Evolutionary conservation across 2,888 invertebrate genomes (phyloP).

Genomic region (Linyphia triangularis): DNA sequence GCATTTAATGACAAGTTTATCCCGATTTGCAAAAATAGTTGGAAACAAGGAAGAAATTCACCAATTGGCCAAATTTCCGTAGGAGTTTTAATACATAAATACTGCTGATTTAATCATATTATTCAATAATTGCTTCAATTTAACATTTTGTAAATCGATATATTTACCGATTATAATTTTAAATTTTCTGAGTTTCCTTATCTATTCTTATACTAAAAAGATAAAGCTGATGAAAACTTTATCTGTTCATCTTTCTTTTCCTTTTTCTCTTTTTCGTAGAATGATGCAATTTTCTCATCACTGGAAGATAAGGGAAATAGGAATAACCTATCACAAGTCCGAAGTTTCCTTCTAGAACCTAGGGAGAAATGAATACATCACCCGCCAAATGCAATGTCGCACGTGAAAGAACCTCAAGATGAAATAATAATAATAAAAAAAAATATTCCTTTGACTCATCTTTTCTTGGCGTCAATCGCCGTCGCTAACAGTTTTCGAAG

Average conservation of each 20-base stretch:
- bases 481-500: not conserved
- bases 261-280: not conserved
- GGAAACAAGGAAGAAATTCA: too few species aligned
- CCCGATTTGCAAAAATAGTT: too few species aligned
- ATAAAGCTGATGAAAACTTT: not conserved
- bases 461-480: constrained; percentile 50
- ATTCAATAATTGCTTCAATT: not conserved
- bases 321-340: not conserved
- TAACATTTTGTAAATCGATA: too few species aligned
- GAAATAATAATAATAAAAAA: not conserved
- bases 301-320: not conserved
- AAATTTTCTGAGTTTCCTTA: not conserved
- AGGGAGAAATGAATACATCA: not conserved
- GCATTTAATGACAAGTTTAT: too few species aligned
- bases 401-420: not conserved
- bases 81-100: too few species aligned
- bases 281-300: not conserved
- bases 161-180: not conserved
- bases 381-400: not conserved
- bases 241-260: not conserved
- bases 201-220: not conserved
- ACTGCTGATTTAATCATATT: not conserved
- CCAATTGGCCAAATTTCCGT: too few species aligned
- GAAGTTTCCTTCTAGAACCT: not conserved
- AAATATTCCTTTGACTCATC: not conserved